Base-by-base conservation (phyloP, 2,113 vertebrate genomes). In the Nibea albiflora region DNA sequence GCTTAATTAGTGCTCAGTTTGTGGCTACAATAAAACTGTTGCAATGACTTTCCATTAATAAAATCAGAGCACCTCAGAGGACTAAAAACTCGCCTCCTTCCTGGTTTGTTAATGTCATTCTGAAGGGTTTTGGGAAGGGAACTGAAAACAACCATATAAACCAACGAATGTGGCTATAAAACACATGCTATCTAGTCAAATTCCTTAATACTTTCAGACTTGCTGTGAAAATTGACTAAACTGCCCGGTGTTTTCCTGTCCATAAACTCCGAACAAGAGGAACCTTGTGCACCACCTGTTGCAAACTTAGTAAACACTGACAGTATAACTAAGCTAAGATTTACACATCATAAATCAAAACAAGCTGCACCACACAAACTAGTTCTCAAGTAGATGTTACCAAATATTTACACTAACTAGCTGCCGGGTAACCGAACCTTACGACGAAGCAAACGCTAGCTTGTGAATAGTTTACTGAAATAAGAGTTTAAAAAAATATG, bases 1-100 rank as follows among this genome's bases (percentile, higher is more conserved):
- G n/a, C 2, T 60, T 20, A 68, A 50, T 50, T 49, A 67, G 44
- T 20, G 62, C n/a, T 78, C 46, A 26, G 16, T 52, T 61, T 52
- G 35, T 28, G 22, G n/a, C 1, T 26, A 17, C 6, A 35, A 42
- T 63, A 44, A 53, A 68, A 68, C 6, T 22, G 44, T 35, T 35
- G 22, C 22, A 0, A 5, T 22, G 28, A 39, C 47, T 20, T 75
- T 64, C n/a, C 31, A 39, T 26, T 15, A 28, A 15, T 57, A 42
- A 58, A 57, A 9, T 39, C 20, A 74, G 10, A 53, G 60, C 28
- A 52, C 24, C 24, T 57, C 16, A 11, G 44, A 31, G 11, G 54
- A 6, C 11, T 16, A 66, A 28, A 56, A 47, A 44, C 28, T 1
- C 14, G 9, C 35, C 22, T 62, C 28, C 11, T 28, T 53, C 66